Percentiles rank a stretch among this genome's conserved stretches.
phyloP scores from a whole-genome alignment of 2,113 vertebrate genomes.

The Anarhynchus alexandrinus region DNA sequence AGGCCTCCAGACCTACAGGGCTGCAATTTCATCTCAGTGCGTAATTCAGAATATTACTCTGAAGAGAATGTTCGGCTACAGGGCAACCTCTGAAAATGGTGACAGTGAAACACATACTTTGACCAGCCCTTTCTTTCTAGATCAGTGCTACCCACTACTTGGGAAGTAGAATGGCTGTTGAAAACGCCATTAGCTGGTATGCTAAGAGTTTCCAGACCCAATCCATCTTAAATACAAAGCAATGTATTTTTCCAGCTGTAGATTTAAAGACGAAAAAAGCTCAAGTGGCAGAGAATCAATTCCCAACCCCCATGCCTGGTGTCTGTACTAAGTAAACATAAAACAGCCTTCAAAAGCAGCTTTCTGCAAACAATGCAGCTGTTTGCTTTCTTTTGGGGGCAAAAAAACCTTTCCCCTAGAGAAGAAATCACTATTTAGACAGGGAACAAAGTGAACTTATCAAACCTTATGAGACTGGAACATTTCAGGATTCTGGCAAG shows the following conservation, averaged over 20 bases:
- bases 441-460: background rate
- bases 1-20: background rate
- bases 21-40: background rate
- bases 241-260: conserved; percentile 22
- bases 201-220: background rate
- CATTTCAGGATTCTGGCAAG: background rate
- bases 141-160: background rate
- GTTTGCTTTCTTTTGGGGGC: conserved; percentile 53
- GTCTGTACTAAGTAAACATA: conserved; percentile 52
- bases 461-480: background rate
- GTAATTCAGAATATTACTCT: background rate
- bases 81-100: background rate
- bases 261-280: conserved; percentile 2
- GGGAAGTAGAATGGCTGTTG: background rate
- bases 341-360: conserved; percentile 62
- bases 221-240: background rate
- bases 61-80: background rate
- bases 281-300: conserved; percentile 8
- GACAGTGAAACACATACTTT: background rate
- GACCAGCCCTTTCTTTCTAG: background rate
- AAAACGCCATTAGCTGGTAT: background rate
- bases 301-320: conserved; percentile 2
- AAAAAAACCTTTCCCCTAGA: conserved; percentile 47
- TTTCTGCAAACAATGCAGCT: conserved; percentile 66
- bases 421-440: conserved; percentile 38